Conservation (phyloP, 2,113 vertebrate species). For the Scopus umbretta region DNA sequence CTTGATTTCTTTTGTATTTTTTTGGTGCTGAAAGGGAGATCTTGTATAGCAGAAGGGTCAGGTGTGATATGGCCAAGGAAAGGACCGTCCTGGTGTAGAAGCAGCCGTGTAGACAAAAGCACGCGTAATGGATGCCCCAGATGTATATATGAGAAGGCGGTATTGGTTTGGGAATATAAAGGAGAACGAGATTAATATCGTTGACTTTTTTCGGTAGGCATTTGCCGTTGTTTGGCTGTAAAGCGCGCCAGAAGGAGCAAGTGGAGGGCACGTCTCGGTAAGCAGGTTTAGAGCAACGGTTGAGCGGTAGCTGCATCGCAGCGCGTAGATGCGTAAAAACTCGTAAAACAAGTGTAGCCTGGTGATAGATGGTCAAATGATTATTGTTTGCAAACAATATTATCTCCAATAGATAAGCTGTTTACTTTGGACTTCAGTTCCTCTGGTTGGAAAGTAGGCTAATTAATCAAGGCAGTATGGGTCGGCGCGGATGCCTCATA, state of each 20-base stretch:
- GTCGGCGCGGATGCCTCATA: not conserved
- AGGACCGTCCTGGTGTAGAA: not conserved
- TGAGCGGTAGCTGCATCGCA: fast-evolving
- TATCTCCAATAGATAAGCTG: slow-evolving; percentile 51
- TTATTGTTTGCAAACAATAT: slow-evolving; percentile 55
- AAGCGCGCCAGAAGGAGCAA: not conserved
- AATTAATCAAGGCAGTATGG: not conserved
- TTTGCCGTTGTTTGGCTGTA: not conserved
- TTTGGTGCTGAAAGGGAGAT: not conserved
- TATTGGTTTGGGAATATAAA: not conserved
- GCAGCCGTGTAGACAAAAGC: not conserved
- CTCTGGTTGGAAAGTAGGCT: not conserved
- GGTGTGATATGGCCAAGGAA: not conserved
- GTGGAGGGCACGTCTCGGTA: not conserved
- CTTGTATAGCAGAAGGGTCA: fast-evolving
- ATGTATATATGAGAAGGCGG: not conserved
- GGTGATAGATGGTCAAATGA: slow-evolving; percentile 26
- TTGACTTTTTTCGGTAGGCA: not conserved
- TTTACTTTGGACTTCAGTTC: slow-evolving; percentile 34
- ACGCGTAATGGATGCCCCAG: fast-evolving
- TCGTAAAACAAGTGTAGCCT: not conserved
- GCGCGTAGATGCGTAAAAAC: not conserved
- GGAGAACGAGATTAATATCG: not conserved
- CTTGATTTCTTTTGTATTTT: not conserved
- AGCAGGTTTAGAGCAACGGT: not conserved